These are phyloP conservation scores for Anticlea derivata DNA, from an alignment of 2,888 invertebrate genomes.

Conservation along the genomic window DNA sequence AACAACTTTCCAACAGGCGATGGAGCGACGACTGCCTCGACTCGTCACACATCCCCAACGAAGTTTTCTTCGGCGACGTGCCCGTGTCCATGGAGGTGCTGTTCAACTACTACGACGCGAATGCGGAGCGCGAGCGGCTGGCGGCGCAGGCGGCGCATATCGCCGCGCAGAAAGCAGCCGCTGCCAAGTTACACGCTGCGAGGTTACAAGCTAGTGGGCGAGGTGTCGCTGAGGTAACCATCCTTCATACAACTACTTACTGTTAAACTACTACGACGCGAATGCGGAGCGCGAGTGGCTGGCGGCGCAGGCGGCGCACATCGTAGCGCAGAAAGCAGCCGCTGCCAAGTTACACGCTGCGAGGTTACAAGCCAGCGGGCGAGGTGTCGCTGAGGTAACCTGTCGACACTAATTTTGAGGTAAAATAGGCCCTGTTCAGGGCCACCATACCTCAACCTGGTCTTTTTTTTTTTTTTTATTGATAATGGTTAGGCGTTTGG, in stretches of 20 bases:
- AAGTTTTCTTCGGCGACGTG: constrained; percentile 81
- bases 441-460: no score
- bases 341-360: constrained; percentile 60
- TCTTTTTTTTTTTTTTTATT: no score
- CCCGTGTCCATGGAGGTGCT: constrained; percentile 74
- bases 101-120: constrained; percentile 80
- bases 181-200: constrained; percentile 57
- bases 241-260: no score
- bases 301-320: constrained; percentile 72
- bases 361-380: constrained; percentile 20
- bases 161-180: constrained; percentile 77
- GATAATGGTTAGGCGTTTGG: no score
- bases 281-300: constrained; percentile 75
- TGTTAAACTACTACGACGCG: constrained; percentile 80
- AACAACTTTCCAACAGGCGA: no score
- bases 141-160: constrained; percentile 75
- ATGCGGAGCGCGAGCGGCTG: constrained; percentile 74
- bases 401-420: no score
- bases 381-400: constrained; percentile 17
- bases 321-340: constrained; percentile 77
- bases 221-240: constrained; percentile 14
- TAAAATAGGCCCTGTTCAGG: no score
- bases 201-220: constrained; percentile 21
- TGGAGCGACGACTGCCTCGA: constrained; percentile 82
- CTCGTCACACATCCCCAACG: constrained; percentile 81